Conservation (phyloP, 2,888 invertebrate genomes). For the Drosophila parthenogenetica region DNA sequence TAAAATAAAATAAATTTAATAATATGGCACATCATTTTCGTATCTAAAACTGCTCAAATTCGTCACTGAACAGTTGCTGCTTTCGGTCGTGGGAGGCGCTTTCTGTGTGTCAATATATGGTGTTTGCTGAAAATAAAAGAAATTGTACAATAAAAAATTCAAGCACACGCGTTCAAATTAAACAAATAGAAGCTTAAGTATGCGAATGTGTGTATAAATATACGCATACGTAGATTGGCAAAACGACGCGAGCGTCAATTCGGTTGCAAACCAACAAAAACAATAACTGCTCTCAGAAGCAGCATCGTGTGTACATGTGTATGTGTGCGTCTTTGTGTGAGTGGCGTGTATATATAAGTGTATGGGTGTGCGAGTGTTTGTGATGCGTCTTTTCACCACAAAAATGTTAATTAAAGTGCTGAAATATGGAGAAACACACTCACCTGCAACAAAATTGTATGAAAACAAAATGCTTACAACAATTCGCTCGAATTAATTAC, state of each 20-base stretch:
- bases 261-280: conserved; percentile 35
- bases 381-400: conserved; percentile 60
- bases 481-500: conserved; percentile 19
- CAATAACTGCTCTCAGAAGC: conserved; percentile 48
- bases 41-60: not conserved
- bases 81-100: conserved; percentile 39
- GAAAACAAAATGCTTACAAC: conserved; percentile 26
- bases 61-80: not conserved
- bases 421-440: conserved; percentile 40
- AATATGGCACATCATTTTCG: not conserved
- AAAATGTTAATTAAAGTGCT: conserved; percentile 67
- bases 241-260: conserved; percentile 35
- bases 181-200: conserved; percentile 16
- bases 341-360: conserved; percentile 17
- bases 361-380: conserved; percentile 22
- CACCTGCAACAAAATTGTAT: conserved; percentile 28
- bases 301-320: conserved; percentile 57
- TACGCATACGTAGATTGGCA: conserved; percentile 20
- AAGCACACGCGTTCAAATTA: conserved; percentile 17
- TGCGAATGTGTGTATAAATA: conserved; percentile 18
- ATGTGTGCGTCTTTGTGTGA: conserved; percentile 24
- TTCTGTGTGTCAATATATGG: conserved; percentile 15
- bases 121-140: conserved; percentile 15
- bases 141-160: conserved; percentile 9
- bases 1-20: not conserved